phyloP scores from a whole-genome alignment of 2,113 vertebrate species.

The Melanerpes aurifrons region DNA sequence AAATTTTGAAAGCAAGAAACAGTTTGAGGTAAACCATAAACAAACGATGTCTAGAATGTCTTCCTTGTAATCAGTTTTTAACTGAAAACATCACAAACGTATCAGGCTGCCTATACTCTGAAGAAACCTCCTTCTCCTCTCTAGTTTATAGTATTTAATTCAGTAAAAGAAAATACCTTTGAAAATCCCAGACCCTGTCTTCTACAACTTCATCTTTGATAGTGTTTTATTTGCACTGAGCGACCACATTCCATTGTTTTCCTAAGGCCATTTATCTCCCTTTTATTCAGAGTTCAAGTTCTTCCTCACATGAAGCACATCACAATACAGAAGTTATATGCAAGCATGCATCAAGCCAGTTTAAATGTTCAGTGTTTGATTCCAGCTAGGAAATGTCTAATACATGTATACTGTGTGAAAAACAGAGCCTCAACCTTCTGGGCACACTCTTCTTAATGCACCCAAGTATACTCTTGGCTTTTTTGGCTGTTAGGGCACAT shows the following conservation, averaged over 20 bases:
- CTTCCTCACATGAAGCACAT: not conserved
- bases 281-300: not conserved
- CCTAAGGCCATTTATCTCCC: not conserved
- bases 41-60: not conserved
- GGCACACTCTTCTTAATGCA: too few relatives aligned
- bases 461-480: too few relatives aligned
- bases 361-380: not conserved
- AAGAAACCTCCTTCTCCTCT: not conserved
- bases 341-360: not conserved
- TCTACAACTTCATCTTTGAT: not conserved
- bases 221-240: not conserved
- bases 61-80: not conserved
- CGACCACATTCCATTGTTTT: not conserved
- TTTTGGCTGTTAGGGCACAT: too few relatives aligned
- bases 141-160: not conserved
- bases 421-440: not conserved
- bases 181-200: not conserved
- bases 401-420: not conserved
- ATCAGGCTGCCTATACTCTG: not conserved
- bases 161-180: not conserved
- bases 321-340: not conserved
- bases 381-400: not conserved
- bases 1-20: not conserved
- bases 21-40: not conserved
- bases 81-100: not conserved